A percentile compares a stretch with the other conserved stretches of the same genome.
These are phyloP conservation scores for Tachysurus fulvidraco DNA, from an alignment of 2,113 vertebrate genomes.

Conservation along the genomic window DNA sequence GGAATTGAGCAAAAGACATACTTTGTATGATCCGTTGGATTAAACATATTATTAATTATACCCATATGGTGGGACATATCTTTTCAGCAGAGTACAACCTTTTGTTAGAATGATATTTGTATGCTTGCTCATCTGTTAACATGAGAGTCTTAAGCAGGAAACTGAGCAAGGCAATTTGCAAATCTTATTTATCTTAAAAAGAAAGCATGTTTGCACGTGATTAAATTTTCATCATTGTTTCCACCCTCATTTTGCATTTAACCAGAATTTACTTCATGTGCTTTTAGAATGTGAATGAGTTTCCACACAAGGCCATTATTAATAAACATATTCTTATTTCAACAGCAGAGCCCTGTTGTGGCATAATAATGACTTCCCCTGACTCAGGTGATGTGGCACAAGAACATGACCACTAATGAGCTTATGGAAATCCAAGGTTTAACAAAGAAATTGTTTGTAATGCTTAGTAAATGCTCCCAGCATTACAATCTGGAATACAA, in stretches of 20 bases:
- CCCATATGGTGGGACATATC: background rate
- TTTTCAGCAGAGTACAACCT: background rate
- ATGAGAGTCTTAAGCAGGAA: background rate
- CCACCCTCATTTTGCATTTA: conserved; percentile 35
- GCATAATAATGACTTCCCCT: conserved; percentile 60
- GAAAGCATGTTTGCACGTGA: conserved; percentile 15
- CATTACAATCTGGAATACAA: conserved; percentile 55
- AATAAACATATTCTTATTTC: conserved; percentile 63
- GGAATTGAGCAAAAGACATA: background rate
- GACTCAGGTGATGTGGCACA: conserved; percentile 59
- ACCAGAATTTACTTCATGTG: conserved; percentile 55
- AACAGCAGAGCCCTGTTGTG: conserved; percentile 60
- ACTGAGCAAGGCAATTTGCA: background rate
- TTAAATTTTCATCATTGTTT: conserved; percentile 31
- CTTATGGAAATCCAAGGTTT: conserved; percentile 65
- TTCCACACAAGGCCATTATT: conserved; percentile 61
- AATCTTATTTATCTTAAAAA: conserved; percentile 29
- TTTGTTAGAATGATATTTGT: background rate
- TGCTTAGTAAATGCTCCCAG: conserved; percentile 58
- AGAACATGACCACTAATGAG: conserved; percentile 65
- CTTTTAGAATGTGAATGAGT: conserved; percentile 55
- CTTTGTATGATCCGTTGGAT: background rate
- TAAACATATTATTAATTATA: background rate
- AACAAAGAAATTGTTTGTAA: conserved; percentile 55
- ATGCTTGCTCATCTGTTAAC: background rate